A percentile compares a stretch with the other conserved stretches of the same genome.
phyloP scores from a whole-genome alignment of 1,140 invertebrate genomes.

The Bombus superbus region DNA sequence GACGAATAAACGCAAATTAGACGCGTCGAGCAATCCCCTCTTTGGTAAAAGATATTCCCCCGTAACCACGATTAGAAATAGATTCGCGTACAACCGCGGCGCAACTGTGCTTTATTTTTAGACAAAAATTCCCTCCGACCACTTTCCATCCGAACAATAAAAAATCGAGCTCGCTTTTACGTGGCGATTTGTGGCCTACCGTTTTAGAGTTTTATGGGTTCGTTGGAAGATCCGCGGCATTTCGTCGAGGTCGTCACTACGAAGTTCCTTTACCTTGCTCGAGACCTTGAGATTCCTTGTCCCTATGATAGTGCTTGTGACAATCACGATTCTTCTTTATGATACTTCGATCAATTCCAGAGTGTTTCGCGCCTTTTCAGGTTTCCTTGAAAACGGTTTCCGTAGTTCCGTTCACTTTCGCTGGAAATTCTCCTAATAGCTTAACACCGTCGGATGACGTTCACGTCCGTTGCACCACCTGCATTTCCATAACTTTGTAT shows the following conservation, averaged over 20 bases:
- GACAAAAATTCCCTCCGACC: constrained; percentile 14
- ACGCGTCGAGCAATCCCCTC: constrained; percentile 43
- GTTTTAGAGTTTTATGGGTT: not conserved
- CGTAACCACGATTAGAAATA: constrained; percentile 63
- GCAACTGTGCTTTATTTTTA: constrained; percentile 1
- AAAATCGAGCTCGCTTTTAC: constrained; percentile 22
- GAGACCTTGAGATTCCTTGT: not conserved
- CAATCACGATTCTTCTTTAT: not conserved
- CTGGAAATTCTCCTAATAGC: constrained; percentile 72
- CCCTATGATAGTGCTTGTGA: accelerated
- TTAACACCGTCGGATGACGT: constrained; percentile 46
- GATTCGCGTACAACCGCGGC: constrained; percentile 28
- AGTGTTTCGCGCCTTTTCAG: too few relatives aligned
- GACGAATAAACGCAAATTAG: constrained; percentile 60
- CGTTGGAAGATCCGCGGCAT: not conserved
- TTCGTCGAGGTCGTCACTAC: not conserved
- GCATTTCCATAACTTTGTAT: constrained; percentile 82
- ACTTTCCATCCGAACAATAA: not conserved
- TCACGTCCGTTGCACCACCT: constrained; percentile 73
- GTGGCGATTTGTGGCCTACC: too few relatives aligned
- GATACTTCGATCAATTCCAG: not conserved
- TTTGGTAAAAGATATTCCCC: constrained; percentile 21
- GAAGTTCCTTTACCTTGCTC: not conserved
- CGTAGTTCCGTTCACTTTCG: constrained; percentile 9
- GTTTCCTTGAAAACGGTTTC: constrained; percentile 9